phyloP scores from a whole-genome alignment of 2,888 invertebrate species.

The Autographa pulchrina region DNA sequence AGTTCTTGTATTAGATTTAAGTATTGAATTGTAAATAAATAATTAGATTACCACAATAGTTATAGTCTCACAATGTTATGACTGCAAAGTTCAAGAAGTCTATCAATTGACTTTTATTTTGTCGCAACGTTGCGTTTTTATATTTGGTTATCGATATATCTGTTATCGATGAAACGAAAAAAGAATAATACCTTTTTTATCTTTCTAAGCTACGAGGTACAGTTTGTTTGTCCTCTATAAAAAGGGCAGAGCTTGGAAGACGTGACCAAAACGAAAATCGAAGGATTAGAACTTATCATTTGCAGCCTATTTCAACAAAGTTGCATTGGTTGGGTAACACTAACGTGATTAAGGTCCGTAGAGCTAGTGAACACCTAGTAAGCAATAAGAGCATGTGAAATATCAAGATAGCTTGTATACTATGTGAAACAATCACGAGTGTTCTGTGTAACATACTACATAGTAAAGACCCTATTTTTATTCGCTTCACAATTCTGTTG shows the following conservation, averaged over 20 bases:
- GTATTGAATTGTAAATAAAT: no score
- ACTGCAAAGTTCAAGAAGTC: no score
- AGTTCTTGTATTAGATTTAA: no score
- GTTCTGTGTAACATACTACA: background rate
- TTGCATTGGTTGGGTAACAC: background rate
- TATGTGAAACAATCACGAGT: background rate
- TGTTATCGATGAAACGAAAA: background rate
- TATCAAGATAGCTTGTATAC: background rate
- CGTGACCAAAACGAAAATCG: background rate
- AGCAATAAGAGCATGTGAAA: background rate
- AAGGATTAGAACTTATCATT: conserved; percentile 1
- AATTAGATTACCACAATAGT: no score
- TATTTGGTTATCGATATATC: background rate
- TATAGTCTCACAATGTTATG: no score
- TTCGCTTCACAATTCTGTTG: no score
- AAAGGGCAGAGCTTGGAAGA: background rate
- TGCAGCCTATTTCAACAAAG: background rate
- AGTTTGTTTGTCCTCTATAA: background rate
- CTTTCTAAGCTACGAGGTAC: background rate
- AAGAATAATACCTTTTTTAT: background rate
- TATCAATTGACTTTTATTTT: no score
- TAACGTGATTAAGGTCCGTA: background rate
- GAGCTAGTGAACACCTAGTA: background rate
- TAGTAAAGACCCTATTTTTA: no score
- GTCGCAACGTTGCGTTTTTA: no score